These are phyloP conservation scores for Psephotus haematonotus DNA, from an alignment of 2,113 vertebrate species.

Conservation along the genomic window DNA sequence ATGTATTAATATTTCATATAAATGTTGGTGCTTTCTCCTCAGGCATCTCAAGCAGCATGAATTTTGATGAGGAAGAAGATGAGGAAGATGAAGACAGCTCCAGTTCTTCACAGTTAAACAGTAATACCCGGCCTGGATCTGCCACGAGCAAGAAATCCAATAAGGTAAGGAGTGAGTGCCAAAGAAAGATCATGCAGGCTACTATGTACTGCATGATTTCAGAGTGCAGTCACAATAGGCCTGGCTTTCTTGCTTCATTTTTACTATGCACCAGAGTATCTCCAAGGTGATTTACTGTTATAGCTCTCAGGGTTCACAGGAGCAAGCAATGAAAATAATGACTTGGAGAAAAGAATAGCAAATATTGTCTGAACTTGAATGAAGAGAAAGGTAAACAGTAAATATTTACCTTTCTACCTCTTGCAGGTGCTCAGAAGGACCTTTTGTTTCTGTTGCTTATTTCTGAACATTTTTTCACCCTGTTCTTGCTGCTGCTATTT, in stretches of 20 bases:
- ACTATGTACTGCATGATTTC: background rate
- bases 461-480: background rate
- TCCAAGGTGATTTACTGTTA: background rate
- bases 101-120: constrained; percentile 95
- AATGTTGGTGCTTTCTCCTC: background rate
- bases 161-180: constrained; percentile 76
- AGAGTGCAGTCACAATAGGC: background rate
- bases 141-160: constrained; percentile 94
- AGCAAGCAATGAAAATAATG: background rate
- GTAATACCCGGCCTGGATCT: constrained; percentile 93
- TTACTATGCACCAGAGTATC: background rate
- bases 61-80: constrained; percentile 96
- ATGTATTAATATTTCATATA: background rate
- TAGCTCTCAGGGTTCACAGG: background rate
- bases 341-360: background rate
- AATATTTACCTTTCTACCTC: constrained; percentile 39
- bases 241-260: background rate
- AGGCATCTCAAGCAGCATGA: constrained; percentile 99
- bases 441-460: background rate
- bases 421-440: background rate
- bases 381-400: constrained; percentile 19
- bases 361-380: constrained; percentile 32
- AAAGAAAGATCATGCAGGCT: background rate
- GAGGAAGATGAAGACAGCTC: constrained; percentile 97
- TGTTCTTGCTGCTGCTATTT: background rate